A percentile compares a stretch with the other conserved stretches of the same genome.
Conservation (phyloP, 2,113 vertebrate genomes). For the Thermophis baileyi region DNA sequence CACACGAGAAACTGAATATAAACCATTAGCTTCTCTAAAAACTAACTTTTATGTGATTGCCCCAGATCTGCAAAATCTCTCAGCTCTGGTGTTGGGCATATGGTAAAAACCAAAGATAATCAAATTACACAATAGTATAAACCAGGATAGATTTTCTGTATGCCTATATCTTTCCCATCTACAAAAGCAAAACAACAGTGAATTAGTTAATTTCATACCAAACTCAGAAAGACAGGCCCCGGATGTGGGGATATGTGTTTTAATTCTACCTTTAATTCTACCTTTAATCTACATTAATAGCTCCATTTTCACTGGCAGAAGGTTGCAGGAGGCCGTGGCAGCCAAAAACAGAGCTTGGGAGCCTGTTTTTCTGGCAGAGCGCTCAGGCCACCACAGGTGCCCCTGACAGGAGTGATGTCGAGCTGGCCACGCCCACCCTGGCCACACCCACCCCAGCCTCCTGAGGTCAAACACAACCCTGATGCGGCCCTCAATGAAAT, state of each 20-base stretch:
- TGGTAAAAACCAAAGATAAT: background rate
- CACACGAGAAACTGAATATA: background rate
- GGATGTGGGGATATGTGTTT: background rate
- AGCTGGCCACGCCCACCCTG: too few species aligned
- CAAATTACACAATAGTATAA: background rate
- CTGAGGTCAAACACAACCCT: too few species aligned
- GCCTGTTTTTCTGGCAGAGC: too few species aligned
- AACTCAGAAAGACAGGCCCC: background rate
- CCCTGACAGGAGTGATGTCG: too few species aligned
- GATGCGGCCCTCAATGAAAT: too few species aligned
- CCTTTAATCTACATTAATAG: background rate
- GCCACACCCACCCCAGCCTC: too few species aligned
- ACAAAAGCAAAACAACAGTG: background rate
- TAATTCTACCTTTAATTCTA: background rate
- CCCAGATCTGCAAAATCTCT: background rate
- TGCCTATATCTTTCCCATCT: background rate
- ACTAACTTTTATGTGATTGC: background rate
- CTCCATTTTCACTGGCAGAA: too few species aligned
- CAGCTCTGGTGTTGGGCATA: background rate
- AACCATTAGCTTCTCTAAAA: background rate
- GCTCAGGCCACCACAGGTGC: too few species aligned
- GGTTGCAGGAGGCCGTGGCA: too few species aligned
- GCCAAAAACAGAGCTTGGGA: too few species aligned
- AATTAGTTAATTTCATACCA: background rate
- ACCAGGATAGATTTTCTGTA: background rate